Evolutionary conservation across 1,140 invertebrate species (phyloP).

Genomic region (Sinonovacula constricta): DNA sequence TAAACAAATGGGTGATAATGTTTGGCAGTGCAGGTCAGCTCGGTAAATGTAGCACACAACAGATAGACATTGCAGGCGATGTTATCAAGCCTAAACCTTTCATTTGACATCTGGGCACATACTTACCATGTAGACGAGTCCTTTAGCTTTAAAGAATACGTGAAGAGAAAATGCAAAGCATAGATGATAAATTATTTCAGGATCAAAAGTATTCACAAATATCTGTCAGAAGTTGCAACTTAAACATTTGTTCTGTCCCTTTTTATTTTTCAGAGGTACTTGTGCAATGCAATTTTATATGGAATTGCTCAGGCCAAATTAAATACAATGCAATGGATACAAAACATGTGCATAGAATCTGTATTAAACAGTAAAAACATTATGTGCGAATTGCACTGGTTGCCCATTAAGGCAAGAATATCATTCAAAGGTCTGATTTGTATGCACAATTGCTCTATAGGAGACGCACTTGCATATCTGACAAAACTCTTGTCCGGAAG

Average conservation of each 20-base stretch:
- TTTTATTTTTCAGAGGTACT: conserved; percentile 26
- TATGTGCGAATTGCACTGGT: conserved; percentile 20
- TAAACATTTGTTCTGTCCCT: conserved; percentile 22
- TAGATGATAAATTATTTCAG: conserved; percentile 21
- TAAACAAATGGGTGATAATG: background rate
- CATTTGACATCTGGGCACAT: conserved; percentile 18
- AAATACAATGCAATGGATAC: conserved; percentile 20
- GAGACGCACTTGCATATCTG: too few species aligned
- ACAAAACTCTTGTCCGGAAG: too few species aligned
- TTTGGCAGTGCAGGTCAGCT: too few species aligned
- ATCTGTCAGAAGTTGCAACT: conserved; percentile 25
- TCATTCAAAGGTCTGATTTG: conserved; percentile 10
- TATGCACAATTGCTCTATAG: too few species aligned
- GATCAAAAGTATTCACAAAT: conserved; percentile 39
- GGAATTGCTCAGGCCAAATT: too few species aligned
- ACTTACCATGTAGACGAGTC: conserved; percentile 30
- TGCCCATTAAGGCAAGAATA: conserved; percentile 20
- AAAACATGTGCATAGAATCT: conserved; percentile 37
- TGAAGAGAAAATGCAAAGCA: too few species aligned
- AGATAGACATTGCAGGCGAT: conserved; percentile 4
- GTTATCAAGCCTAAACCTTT: conserved; percentile 10
- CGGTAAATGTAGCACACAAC: conserved; percentile 17
- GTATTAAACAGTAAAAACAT: background rate
- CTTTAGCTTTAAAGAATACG: conserved; percentile 35
- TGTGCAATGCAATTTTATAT: conserved; percentile 44